Conservation (phyloP, 2,113 vertebrate species). For the Ptilorrhoa leucosticta region DNA sequence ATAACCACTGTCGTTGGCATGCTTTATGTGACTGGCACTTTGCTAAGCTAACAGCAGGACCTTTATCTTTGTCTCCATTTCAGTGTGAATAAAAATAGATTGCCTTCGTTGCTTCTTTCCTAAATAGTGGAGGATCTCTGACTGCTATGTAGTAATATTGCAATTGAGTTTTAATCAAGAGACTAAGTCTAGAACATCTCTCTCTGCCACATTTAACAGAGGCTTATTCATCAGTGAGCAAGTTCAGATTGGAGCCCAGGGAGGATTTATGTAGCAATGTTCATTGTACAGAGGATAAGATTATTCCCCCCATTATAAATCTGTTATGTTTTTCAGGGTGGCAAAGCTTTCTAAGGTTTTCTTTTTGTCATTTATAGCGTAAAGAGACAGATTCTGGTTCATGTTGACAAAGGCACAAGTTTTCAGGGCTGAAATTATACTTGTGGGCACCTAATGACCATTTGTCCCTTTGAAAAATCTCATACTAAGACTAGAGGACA, state of each 20-base stretch:
- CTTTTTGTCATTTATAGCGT: neutral
- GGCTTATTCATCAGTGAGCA: neutral
- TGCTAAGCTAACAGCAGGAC: neutral
- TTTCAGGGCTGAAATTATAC: neutral
- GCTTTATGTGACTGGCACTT: constrained; percentile 13
- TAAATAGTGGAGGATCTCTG: neutral
- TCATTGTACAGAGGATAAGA: neutral
- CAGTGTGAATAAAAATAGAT: constrained; percentile 37
- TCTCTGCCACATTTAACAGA: constrained; percentile 23
- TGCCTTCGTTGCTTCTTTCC: neutral
- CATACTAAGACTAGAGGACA: neutral
- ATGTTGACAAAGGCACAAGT: neutral
- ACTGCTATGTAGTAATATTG: neutral
- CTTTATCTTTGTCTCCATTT: constrained; percentile 41
- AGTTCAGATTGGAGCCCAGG: neutral
- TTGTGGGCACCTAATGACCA: constrained; percentile 10
- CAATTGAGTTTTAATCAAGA: constrained; percentile 50
- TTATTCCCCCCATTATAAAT: neutral
- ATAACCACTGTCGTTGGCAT: neutral
- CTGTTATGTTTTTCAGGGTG: neutral
- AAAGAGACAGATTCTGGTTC: neutral
- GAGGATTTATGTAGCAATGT: neutral
- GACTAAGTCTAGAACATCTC: constrained; percentile 18
- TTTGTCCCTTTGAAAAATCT: constrained; percentile 60
- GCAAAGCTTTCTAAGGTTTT: neutral